phyloP scores from a whole-genome alignment of 2,113 vertebrate genomes.

The Rhagologus leucostigma region DNA sequence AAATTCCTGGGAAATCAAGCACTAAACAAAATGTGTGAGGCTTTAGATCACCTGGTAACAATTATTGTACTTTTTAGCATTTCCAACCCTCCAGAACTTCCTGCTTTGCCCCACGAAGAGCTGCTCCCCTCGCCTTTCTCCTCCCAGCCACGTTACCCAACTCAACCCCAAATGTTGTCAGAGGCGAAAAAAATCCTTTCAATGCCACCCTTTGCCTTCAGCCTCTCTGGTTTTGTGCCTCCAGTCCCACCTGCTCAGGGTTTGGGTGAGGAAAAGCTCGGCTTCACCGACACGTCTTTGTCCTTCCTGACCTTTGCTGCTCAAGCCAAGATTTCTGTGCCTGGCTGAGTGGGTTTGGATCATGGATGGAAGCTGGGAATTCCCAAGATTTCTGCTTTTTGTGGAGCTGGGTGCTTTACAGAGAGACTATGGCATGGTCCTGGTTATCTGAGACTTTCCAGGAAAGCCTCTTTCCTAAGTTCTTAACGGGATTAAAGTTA shows the following conservation, averaged over 20 bases:
- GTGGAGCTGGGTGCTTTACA: neutral
- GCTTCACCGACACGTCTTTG: neutral
- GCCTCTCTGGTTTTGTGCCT: neutral
- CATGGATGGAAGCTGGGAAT: neutral
- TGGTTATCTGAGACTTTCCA: neutral
- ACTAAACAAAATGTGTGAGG: fast-evolving
- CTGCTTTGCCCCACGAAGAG: neutral
- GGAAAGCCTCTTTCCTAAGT: neutral
- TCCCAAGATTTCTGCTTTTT: neutral
- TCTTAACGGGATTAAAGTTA: neutral
- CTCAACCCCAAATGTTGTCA: neutral
- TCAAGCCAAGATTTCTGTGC: neutral
- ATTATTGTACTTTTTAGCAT: neutral
- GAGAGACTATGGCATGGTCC: neutral
- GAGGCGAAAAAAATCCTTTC: neutral
- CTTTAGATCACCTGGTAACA: neutral
- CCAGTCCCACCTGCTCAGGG: neutral
- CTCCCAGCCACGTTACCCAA: neutral
- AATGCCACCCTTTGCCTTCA: neutral
- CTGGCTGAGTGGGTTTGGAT: neutral
- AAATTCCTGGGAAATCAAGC: neutral
- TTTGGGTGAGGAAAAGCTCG: neutral
- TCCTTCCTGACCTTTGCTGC: neutral
- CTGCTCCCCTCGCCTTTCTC: neutral
- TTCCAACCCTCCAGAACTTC: neutral